phyloP scores from a whole-genome alignment of 2,888 invertebrate species.

The Zhengitettix transpicula region DNA sequence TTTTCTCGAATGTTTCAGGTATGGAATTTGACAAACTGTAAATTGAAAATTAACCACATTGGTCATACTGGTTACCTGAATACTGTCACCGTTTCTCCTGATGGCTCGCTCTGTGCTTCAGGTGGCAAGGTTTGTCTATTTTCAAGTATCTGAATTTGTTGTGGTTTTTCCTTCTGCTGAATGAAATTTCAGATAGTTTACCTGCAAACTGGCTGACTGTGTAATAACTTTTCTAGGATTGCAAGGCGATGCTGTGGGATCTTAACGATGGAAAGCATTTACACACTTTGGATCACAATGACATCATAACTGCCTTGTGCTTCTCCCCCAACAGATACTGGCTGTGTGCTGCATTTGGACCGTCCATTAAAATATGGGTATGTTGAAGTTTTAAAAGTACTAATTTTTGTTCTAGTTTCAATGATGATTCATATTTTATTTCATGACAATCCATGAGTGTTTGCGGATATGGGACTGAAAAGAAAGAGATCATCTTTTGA shows the following conservation, averaged over 20 bases:
- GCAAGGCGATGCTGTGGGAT: constrained; percentile 99
- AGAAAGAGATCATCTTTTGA: too few species aligned
- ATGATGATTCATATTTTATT: constrained; percentile 6
- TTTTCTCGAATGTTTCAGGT: constrained; percentile 39
- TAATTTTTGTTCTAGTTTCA: neutral
- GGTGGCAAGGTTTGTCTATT: constrained; percentile 65
- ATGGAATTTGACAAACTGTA: constrained; percentile 47
- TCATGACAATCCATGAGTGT: constrained; percentile 15
- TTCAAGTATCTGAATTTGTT: constrained; percentile 2
- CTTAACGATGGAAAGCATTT: constrained; percentile 98
- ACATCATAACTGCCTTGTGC: constrained; percentile 93
- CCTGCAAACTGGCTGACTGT: neutral
- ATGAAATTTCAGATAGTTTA: neutral
- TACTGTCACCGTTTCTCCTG: constrained; percentile 97
- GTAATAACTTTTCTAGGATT: constrained; percentile 44
- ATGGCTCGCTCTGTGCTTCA: constrained; percentile 98
- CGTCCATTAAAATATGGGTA: constrained; percentile 96
- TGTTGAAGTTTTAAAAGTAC: constrained; percentile 15
- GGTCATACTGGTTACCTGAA: constrained; percentile 94
- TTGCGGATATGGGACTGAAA: constrained; percentile 20
- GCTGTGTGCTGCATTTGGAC: constrained; percentile 98
- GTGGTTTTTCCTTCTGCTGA: neutral
- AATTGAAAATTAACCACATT: constrained; percentile 43
- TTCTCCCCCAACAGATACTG: constrained; percentile 99
- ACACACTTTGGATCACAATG: constrained; percentile 96